Conservation (phyloP, 1,140 invertebrate genomes). For the Zaprionus gabonicus region DNA sequence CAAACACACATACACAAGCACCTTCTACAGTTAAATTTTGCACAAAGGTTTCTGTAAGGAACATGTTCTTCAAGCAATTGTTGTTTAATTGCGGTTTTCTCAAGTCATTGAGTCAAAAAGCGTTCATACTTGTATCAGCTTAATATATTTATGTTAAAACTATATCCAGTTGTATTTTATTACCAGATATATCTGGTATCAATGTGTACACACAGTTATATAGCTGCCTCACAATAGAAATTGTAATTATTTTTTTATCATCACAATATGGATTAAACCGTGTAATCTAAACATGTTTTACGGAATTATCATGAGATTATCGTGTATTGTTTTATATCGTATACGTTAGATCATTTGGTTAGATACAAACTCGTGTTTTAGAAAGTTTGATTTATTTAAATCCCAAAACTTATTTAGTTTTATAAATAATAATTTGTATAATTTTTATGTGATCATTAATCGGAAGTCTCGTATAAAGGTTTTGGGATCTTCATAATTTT, state of each 20-base stretch:
- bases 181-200: background rate
- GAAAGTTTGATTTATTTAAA: too few relatives aligned
- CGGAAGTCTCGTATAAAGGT: background rate
- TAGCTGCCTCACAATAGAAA: background rate
- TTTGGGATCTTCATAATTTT: background rate
- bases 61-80: slow-evolving; percentile 17
- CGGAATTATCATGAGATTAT: too few relatives aligned
- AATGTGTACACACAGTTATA: background rate
- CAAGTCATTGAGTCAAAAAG: background rate
- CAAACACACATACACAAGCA: background rate
- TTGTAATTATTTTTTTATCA: too few relatives aligned
- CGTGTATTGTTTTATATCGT: too few relatives aligned
- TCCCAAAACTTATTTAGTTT: too few relatives aligned
- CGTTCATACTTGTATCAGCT: too few relatives aligned
- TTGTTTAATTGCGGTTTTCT: slow-evolving; percentile 33
- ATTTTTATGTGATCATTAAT: background rate
- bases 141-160: too few relatives aligned
- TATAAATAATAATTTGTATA: too few relatives aligned
- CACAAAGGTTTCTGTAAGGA: slow-evolving; percentile 6
- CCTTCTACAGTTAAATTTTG: background rate
- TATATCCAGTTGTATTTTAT: background rate
- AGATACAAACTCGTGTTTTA: background rate
- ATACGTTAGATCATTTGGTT: too few relatives aligned
- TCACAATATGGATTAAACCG: too few relatives aligned
- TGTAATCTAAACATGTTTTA: too few relatives aligned